phyloP scores from a whole-genome alignment of 2,888 invertebrate species.

The Salpingus planirostris region DNA sequence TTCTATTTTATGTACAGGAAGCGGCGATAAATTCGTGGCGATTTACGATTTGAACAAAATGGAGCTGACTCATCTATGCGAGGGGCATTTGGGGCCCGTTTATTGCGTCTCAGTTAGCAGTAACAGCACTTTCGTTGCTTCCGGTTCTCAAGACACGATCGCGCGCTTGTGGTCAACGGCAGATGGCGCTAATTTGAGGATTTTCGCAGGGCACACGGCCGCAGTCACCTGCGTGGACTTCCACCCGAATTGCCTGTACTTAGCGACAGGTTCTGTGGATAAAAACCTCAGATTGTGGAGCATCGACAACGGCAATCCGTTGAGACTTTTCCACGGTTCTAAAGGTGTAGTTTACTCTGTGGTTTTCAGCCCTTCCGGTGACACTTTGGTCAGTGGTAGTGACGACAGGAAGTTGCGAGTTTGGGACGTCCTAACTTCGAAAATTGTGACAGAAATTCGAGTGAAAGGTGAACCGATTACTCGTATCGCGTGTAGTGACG shows the following conservation, averaged over 20 bases:
- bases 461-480: slow-evolving; percentile 57
- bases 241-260: slow-evolving; percentile 84
- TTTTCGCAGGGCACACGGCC: slow-evolving; percentile 86
- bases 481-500: slow-evolving; percentile 52
- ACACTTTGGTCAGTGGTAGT: slow-evolving; percentile 75
- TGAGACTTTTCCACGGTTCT: slow-evolving; percentile 72
- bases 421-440: slow-evolving; percentile 63
- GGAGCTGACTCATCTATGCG: slow-evolving; percentile 32
- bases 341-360: slow-evolving; percentile 65
- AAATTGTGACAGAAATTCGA: slow-evolving; percentile 53
- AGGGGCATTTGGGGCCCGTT: slow-evolving; percentile 82
- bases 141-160: slow-evolving; percentile 73
- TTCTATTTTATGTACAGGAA: slow-evolving; percentile 30
- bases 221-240: slow-evolving; percentile 85
- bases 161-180: slow-evolving; percentile 76
- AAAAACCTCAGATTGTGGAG: slow-evolving; percentile 82
- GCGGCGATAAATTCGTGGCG: slow-evolving; percentile 32
- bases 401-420: slow-evolving; percentile 63
- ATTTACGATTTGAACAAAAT: slow-evolving; percentile 31
- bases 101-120: slow-evolving; percentile 75
- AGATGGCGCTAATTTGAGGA: slow-evolving; percentile 69
- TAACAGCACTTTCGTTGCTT: slow-evolving; percentile 62
- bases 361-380: slow-evolving; percentile 78
- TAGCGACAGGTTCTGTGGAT: slow-evolving; percentile 88
- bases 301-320: slow-evolving; percentile 69